Conservation (phyloP, 2,113 vertebrate species). For the Phyllopteryx taeniolatus region DNA sequence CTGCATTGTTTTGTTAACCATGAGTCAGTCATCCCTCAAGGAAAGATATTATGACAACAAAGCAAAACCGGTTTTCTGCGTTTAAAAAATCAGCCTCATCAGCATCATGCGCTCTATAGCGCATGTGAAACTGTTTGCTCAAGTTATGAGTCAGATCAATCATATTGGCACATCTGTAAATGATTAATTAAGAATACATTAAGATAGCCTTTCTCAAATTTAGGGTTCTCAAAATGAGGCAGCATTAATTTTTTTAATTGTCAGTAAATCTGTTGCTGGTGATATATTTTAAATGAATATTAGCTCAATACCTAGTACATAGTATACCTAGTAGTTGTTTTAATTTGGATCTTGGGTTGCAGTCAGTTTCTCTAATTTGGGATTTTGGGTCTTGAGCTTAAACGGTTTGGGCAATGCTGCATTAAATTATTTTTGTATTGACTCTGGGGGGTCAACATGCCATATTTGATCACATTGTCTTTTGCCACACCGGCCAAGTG, state of each 20-base stretch:
- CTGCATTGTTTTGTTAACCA: conserved; percentile 15
- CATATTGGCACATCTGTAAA: not conserved
- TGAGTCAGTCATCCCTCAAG: conserved; percentile 46
- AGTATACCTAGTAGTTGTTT: too few species aligned
- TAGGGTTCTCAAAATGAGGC: not conserved
- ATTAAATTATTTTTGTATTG: not conserved
- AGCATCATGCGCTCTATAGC: conserved; percentile 23
- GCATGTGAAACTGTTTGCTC: conserved; percentile 9
- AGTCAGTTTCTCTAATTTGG: too few species aligned
- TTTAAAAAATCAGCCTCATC: conserved; percentile 28
- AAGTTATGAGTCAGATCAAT: not conserved
- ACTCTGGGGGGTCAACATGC: too few species aligned
- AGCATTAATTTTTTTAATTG: too few species aligned
- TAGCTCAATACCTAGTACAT: too few species aligned
- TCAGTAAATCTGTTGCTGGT: too few species aligned
- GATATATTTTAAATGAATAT: too few species aligned
- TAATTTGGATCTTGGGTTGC: too few species aligned
- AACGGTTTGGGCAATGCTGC: not conserved
- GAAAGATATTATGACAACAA: conserved; percentile 53
- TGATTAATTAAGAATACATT: not conserved
- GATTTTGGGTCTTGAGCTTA: too few species aligned
- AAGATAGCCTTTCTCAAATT: not conserved
- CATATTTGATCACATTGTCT: too few species aligned
- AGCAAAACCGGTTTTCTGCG: conserved; percentile 40
- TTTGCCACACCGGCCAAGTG: too few species aligned